A percentile compares a stretch with the other conserved stretches of the same genome.
Evolutionary conservation across 2,113 vertebrate genomes (phyloP).

Genomic region (Zosterops lateralis): DNA sequence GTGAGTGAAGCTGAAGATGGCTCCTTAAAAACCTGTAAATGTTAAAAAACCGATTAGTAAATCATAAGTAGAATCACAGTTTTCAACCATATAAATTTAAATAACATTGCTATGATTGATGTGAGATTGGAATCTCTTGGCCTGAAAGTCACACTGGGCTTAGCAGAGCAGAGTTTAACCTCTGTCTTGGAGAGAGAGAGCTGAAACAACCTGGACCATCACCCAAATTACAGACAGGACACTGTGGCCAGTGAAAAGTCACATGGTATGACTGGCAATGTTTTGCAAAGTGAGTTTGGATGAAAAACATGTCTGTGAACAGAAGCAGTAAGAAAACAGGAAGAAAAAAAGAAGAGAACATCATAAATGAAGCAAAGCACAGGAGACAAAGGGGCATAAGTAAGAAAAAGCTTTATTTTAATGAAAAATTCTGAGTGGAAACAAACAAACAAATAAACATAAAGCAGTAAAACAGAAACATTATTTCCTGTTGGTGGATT

Average conservation of each 20-base stretch:
- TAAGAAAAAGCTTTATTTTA: not conserved
- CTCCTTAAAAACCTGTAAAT: not conserved
- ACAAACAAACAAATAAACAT: too few relatives aligned
- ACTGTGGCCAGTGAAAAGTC: not conserved
- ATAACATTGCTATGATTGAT: not conserved
- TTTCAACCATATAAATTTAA: not conserved
- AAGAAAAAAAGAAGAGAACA: not conserved
- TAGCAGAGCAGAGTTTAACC: not conserved
- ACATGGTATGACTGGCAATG: not conserved
- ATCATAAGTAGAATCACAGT: not conserved
- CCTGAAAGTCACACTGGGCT: not conserved
- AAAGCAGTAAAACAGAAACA: not conserved
- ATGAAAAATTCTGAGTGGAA: not conserved
- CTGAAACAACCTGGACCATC: not conserved
- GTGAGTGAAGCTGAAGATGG: not conserved
- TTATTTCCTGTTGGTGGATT: not conserved
- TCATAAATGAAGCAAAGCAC: not conserved
- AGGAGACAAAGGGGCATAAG: not conserved
- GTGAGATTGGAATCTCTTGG: not conserved
- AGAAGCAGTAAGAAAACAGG: not conserved
- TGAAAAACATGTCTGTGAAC: not conserved
- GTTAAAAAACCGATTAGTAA: not conserved
- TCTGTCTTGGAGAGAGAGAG: not conserved
- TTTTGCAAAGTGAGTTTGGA: not conserved
- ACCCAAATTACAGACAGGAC: not conserved